These are phyloP conservation scores for Arctia plantaginis DNA, from an alignment of 2,888 invertebrate genomes.

Conservation along the genomic window DNA sequence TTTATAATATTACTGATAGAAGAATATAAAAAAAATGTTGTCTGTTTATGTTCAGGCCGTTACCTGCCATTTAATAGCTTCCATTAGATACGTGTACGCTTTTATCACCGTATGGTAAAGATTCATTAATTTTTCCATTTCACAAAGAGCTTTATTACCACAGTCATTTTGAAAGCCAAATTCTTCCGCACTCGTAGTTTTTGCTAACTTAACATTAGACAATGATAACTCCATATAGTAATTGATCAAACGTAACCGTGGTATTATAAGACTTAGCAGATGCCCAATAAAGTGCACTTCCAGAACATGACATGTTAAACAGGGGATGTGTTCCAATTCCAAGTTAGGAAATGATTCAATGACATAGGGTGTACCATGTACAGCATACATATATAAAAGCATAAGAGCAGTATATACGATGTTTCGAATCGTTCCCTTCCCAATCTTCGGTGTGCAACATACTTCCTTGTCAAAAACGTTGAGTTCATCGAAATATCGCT, in stretches of 20 bases:
- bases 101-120: conserved; percentile 67
- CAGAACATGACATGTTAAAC: conserved; percentile 51
- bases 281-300: conserved; percentile 69
- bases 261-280: conserved; percentile 62
- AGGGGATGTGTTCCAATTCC: conserved; percentile 38
- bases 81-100: conserved; percentile 65
- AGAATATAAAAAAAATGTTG: background rate
- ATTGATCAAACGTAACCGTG: conserved; percentile 66
- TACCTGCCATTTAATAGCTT: conserved; percentile 77
- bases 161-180: conserved; percentile 46
- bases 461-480: conserved; percentile 64
- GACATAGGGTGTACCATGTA: conserved; percentile 13
- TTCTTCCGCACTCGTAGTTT: conserved; percentile 49
- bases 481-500: conserved; percentile 59
- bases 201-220: conserved; percentile 43
- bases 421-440: conserved; percentile 56
- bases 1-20: background rate
- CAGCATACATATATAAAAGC: conserved; percentile 32
- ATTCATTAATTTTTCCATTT: conserved; percentile 68
- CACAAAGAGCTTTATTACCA: conserved; percentile 48
- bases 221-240: conserved; percentile 63
- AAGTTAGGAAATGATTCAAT: background rate
- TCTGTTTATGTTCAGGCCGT: background rate
- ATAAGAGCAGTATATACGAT: conserved; percentile 46
- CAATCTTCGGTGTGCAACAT: conserved; percentile 60